Percentiles rank a stretch among this genome's conserved stretches.
Evolutionary conservation across 1,140 invertebrate genomes (phyloP).

Genomic region (Polyergus mexicanus): DNA sequence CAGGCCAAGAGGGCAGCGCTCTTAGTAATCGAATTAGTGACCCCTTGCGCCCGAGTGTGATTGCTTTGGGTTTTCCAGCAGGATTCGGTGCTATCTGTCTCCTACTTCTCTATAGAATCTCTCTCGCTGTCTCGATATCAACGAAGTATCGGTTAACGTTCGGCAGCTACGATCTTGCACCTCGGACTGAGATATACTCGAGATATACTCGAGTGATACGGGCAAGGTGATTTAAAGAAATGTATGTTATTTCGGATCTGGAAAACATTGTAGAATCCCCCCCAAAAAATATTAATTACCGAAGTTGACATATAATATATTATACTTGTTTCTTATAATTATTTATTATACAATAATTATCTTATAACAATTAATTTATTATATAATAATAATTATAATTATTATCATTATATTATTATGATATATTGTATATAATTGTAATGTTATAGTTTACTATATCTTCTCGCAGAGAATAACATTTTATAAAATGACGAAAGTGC

Average conservation of each 20-base stretch:
- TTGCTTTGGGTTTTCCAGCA: conserved; percentile 77
- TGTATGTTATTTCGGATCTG: background rate
- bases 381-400: background rate
- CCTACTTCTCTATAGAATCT: conserved; percentile 11
- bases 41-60: conserved; percentile 83
- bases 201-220: conserved; percentile 1
- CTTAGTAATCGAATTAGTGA: conserved; percentile 84
- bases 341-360: background rate
- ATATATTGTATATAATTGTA: too few relatives aligned
- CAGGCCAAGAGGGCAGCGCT: conserved; percentile 75
- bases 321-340: too few relatives aligned
- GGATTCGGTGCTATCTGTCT: conserved; percentile 35
- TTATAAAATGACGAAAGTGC: background rate
- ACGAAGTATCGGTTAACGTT: conserved; percentile 48
- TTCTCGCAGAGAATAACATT: background rate
- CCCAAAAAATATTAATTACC: background rate
- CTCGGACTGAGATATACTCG: conserved; percentile 20
- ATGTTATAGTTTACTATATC: background rate
- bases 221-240: background rate
- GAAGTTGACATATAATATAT: background rate
- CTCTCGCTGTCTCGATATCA: conserved; percentile 31
- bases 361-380: background rate
- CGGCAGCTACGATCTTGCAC: conserved; percentile 50
- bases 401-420: too few relatives aligned
- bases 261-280: background rate